phyloP scores from a whole-genome alignment of 2,888 invertebrate species.

The Lithophane ornitopus region DNA sequence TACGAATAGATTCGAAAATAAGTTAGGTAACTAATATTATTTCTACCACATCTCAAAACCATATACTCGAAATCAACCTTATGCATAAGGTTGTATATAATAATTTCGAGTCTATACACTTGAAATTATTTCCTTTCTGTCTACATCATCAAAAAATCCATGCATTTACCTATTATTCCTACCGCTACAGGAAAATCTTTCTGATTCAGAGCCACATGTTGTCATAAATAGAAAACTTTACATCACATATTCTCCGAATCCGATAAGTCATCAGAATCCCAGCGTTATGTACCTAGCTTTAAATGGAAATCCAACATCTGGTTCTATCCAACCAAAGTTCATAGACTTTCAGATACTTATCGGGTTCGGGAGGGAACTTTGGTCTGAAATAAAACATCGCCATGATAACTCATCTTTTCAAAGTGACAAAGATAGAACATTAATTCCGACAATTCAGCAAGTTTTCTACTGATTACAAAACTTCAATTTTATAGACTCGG shows the following conservation, averaged over 20 bases:
- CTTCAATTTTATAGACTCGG: conserved; percentile 4
- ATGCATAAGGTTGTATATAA: no score
- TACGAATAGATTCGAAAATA: not conserved
- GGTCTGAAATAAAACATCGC: conserved; percentile 11
- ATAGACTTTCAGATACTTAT: conserved; percentile 1
- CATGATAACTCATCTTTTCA: conserved; percentile 5
- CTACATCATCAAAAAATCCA: not conserved
- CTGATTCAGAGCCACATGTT: conserved; percentile 5
- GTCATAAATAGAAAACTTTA: conserved; percentile 37
- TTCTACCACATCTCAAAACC: not conserved
- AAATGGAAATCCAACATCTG: conserved; percentile 56
- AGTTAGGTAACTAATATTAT: not conserved
- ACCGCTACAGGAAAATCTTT: conserved; percentile 1
- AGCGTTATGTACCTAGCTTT: conserved; percentile 14
- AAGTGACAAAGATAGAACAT: conserved; percentile 1
- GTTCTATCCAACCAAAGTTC: conserved; percentile 7
- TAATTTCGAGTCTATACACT: no score
- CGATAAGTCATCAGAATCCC: conserved; percentile 35
- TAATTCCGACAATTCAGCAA: conserved; percentile 9
- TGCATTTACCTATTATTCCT: not conserved
- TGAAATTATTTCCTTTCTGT: not conserved
- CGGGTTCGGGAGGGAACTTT: conserved; percentile 8
- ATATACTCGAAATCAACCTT: no score
- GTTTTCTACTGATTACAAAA: conserved; percentile 10
- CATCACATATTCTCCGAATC: conserved; percentile 44